Base-by-base conservation (phyloP, 2,113 vertebrate species). In the Serilophus lunatus region DNA sequence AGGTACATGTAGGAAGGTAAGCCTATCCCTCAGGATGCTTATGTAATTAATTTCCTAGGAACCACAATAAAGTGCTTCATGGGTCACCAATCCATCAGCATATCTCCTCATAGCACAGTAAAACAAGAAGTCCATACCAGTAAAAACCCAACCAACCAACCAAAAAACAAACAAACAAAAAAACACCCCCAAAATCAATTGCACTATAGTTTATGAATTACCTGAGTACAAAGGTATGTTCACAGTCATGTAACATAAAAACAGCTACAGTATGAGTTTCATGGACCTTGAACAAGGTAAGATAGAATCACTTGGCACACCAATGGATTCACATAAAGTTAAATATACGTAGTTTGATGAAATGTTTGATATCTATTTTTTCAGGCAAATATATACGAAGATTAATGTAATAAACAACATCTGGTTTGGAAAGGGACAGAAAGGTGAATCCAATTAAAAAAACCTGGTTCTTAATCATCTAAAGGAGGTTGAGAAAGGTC, bases 31-130 rank as follows among this genome's bases (percentile, higher is more conserved):
- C 23, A 68, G 33, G 13, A 61, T 60, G 16, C 5, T n/a, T 7
- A 11, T n/a, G 47, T 22, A 60, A 86, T 26, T 6, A 69, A 61
- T 77, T 53, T 12, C 47, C 18, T 63, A 57, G 15, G 18, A 92
- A 65, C 4, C 7, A 68, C 4, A 17, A 2, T 51, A 70, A 86
- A 86, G 45, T 25, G 14, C 5, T 18, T 59, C 38, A 63, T 18
- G 16, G 8, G 3, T 24, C 31, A 42, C 15, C 1, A 7, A 69
- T 24, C 18, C 19, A 53, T 44, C 38, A 63, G 5, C 0, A 0
- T 45, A 47, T 3, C 4, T 70, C 3, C 18, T 68, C 20, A 44
- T 2, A 79, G 14, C 10, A 66, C 50, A 75, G 4, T 28, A 45
- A 76, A 89, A 71, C 22, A 61, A 42, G 13, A 64, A 80, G 13